A percentile compares a stretch with the other conserved stretches of the same genome.
Conservation (phyloP, 2,888 invertebrate species). For the Petrolisthes manimaculis region DNA sequence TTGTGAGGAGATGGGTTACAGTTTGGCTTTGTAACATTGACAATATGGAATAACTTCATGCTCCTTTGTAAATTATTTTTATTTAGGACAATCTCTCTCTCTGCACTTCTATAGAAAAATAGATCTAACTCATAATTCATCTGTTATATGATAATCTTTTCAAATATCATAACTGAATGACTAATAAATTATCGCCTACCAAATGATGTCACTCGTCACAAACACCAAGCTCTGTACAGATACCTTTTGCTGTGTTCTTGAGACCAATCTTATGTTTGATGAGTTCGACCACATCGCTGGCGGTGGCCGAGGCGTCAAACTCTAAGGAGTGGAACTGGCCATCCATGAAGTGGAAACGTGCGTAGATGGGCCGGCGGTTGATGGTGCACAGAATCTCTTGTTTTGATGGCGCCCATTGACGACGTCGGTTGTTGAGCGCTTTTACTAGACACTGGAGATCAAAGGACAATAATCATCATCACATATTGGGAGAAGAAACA, state of each 20-base stretch:
- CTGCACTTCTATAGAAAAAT: too few relatives aligned
- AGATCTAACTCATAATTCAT: too few relatives aligned
- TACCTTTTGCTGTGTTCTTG: slow-evolving; percentile 80
- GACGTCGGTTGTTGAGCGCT: slow-evolving; percentile 78
- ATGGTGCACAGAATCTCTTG: slow-evolving; percentile 94
- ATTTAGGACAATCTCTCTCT: too few relatives aligned
- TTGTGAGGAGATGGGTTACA: slow-evolving; percentile 67
- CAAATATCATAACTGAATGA: too few relatives aligned
- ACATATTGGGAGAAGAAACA: neutral
- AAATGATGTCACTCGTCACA: too few relatives aligned
- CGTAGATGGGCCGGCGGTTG: slow-evolving; percentile 89
- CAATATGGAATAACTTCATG: neutral
- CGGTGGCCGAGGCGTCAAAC: slow-evolving; percentile 93
- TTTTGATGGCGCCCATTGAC: slow-evolving; percentile 90
- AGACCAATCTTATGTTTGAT: slow-evolving; percentile 92
- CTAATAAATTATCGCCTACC: too few relatives aligned
- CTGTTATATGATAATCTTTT: too few relatives aligned
- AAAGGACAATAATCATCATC: neutral
- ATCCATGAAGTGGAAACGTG: slow-evolving; percentile 91
- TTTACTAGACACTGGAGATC: slow-evolving; percentile 77
- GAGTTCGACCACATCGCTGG: slow-evolving; percentile 87
- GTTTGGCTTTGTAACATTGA: neutral
- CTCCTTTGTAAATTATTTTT: neutral
- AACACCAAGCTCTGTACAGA: too few relatives aligned
- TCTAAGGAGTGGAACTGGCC: slow-evolving; percentile 95